These are phyloP conservation scores for Gorsachius goisagi DNA, from an alignment of 2,113 vertebrate species.

Conservation along the genomic window DNA sequence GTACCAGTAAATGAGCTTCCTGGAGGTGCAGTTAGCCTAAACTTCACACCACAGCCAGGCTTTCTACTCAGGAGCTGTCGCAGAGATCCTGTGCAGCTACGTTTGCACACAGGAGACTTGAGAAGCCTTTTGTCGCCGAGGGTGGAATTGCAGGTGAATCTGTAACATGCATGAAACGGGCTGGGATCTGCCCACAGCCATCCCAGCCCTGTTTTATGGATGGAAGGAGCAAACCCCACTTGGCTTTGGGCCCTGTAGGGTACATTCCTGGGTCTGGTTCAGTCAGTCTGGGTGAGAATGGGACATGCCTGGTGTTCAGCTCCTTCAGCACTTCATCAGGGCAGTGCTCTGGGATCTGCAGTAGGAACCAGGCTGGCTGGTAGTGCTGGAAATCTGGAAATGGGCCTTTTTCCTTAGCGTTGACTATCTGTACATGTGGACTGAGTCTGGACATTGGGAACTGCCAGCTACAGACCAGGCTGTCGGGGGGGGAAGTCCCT, in stretches of 20 bases:
- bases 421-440: background rate
- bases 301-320: background rate
- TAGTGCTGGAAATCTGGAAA: background rate
- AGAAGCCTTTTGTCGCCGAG: background rate
- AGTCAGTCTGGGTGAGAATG: background rate
- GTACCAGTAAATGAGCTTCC: background rate
- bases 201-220: background rate
- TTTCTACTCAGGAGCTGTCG: background rate
- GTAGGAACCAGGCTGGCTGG: background rate
- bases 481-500: rapidly evolving
- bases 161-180: background rate
- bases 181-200: background rate
- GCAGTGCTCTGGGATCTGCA: background rate
- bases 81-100: background rate
- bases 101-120: background rate
- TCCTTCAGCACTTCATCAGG: background rate
- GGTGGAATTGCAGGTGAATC: background rate
- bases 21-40: background rate
- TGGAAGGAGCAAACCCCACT: background rate
- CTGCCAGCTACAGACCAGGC: background rate
- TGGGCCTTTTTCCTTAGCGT: background rate
- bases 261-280: rapidly evolving
- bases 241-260: background rate
- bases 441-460: background rate
- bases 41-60: background rate